Evolutionary conservation across 2,888 invertebrate genomes (phyloP).

Genomic region (Zootermopsis nevadensis): DNA sequence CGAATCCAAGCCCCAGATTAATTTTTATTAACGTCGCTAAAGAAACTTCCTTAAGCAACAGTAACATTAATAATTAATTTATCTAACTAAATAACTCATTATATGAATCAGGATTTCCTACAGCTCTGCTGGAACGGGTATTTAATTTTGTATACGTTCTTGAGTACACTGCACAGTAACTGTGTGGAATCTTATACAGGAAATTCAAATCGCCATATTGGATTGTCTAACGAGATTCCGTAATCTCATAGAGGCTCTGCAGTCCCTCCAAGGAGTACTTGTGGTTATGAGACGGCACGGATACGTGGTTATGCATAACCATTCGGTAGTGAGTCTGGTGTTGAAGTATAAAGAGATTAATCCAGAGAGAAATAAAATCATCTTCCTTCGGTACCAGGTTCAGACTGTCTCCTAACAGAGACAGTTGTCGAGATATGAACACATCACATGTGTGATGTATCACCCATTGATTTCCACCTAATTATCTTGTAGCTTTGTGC

Average conservation of each 20-base stretch:
- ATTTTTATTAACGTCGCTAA: too few species aligned
- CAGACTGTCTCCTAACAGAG: not conserved
- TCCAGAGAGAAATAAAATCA: not conserved
- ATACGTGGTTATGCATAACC: constrained; percentile 15
- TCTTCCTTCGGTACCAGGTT: not conserved
- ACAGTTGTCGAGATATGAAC: not conserved
- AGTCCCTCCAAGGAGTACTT: not conserved
- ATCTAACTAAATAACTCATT: too few species aligned
- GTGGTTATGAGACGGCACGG: not conserved
- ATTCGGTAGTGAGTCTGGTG: not conserved
- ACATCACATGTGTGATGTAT: not conserved
- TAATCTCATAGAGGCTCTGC: not conserved
- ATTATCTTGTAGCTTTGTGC: not conserved
- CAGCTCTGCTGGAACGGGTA: too few species aligned
- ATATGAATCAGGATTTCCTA: too few species aligned
- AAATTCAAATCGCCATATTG: not conserved
- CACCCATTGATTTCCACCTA: not conserved
- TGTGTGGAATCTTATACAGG: too few species aligned
- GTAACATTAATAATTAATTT: too few species aligned
- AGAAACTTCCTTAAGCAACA: too few species aligned
- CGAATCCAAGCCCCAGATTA: too few species aligned
- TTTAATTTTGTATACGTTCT: too few species aligned
- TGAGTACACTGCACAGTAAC: too few species aligned
- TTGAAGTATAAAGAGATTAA: not conserved
- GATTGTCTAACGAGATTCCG: not conserved